phyloP scores from a whole-genome alignment of 2,888 invertebrate genomes.

The Ganaspis brasiliensis region DNA sequence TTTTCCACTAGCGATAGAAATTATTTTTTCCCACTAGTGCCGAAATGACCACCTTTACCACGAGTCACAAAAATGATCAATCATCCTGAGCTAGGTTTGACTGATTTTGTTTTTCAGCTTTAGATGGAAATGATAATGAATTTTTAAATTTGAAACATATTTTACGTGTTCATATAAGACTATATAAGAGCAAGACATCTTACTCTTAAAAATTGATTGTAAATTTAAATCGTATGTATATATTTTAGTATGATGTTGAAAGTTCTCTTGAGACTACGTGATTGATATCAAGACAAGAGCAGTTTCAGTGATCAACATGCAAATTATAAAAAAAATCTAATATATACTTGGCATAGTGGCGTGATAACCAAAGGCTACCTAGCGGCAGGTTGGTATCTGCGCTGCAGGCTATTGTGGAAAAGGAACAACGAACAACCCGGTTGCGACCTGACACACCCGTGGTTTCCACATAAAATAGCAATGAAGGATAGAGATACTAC shows the following conservation, averaged over 20 bases:
- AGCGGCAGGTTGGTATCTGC: not conserved
- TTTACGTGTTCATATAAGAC: too few species aligned
- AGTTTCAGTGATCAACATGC: conserved; percentile 1
- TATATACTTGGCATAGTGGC: conserved; percentile 34
- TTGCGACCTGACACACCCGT: conserved; percentile 15
- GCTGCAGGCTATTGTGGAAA: conserved; percentile 17
- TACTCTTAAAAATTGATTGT: too few species aligned
- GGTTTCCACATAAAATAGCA: conserved; percentile 1
- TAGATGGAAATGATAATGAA: too few species aligned
- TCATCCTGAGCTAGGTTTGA: too few species aligned
- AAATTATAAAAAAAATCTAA: conserved; percentile 28
- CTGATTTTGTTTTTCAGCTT: too few species aligned
- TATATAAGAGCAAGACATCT: too few species aligned
- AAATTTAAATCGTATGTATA: not conserved
- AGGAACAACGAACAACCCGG: not conserved
- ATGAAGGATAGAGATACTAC: not conserved
- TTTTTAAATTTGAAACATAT: too few species aligned
- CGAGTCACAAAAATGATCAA: too few species aligned
- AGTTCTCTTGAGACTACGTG: not conserved
- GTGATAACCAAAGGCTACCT: conserved; percentile 35
- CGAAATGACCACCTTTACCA: too few species aligned
- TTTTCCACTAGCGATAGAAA: too few species aligned
- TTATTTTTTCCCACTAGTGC: too few species aligned
- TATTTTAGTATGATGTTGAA: not conserved
- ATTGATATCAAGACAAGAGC: conserved; percentile 16